These are phyloP conservation scores for Diadegma fenestrale DNA, from an alignment of 2,888 invertebrate genomes.

Conservation along the genomic window DNA sequence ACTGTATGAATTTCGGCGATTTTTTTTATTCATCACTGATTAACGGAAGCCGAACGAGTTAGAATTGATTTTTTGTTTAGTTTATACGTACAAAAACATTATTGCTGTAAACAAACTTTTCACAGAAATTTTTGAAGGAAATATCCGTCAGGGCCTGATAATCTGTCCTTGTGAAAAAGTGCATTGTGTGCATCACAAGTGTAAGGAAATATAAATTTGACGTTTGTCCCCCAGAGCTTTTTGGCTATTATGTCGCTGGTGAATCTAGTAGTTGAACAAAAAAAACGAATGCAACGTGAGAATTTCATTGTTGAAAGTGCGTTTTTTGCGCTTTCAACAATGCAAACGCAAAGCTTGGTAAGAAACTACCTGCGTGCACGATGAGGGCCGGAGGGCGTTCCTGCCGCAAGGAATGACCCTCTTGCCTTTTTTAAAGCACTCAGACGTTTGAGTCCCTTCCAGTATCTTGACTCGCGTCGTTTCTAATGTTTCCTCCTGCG, in stretches of 20 bases:
- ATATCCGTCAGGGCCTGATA: not conserved
- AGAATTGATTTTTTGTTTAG: no score
- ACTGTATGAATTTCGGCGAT: no score
- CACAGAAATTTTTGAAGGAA: not conserved
- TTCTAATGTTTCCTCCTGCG: conserved; percentile 27
- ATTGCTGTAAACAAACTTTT: not conserved
- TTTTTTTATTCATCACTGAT: no score
- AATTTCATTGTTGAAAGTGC: conserved; percentile 20
- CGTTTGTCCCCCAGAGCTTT: conserved; percentile 10
- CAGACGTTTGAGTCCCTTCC: conserved; percentile 24
- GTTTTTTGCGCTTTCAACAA: conserved; percentile 8
- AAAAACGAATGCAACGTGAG: not conserved
- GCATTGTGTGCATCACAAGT: not conserved
- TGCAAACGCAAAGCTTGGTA: not conserved
- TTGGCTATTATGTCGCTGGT: not conserved
- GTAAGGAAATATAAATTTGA: not conserved
- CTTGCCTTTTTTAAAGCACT: conserved; percentile 29
- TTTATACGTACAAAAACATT: not conserved
- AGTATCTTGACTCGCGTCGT: conserved; percentile 37
- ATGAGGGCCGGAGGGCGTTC: not conserved
- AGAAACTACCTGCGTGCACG: not conserved
- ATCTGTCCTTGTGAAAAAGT: not conserved
- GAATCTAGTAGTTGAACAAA: conserved; percentile 24
- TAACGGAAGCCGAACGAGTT: no score
- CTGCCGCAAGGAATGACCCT: conserved; percentile 53